phyloP scores from a whole-genome alignment of 35 echinoderm and acorn worm genomes.

The Acanthaster planci region DNA sequence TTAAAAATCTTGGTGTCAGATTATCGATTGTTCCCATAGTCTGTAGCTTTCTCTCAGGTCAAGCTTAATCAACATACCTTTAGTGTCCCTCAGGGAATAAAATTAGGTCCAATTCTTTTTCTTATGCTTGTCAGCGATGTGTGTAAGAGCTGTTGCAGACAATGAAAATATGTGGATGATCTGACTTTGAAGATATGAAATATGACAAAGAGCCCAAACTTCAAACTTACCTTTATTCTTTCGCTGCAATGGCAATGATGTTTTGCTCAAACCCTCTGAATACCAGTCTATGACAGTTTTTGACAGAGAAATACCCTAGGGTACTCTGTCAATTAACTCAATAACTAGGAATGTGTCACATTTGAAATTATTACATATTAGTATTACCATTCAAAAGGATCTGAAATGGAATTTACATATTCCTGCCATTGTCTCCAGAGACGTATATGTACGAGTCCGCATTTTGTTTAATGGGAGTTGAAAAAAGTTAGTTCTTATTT shows the following conservation, averaged over 20 bases:
- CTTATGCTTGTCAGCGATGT: slow-evolving; percentile 30
- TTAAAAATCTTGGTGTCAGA: background rate
- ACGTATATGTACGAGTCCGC: too few relatives aligned
- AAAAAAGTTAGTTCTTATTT: too few relatives aligned
- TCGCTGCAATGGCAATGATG: background rate
- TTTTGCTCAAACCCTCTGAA: background rate
- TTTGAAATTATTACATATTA: background rate
- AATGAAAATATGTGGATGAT: slow-evolving; percentile 35
- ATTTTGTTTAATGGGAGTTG: too few relatives aligned
- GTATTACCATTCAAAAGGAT: background rate
- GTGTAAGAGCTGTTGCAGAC: slow-evolving; percentile 6
- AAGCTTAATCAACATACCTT: background rate
- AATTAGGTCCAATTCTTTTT: slow-evolving; percentile 37
- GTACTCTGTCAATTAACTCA: background rate
- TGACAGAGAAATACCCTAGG: background rate
- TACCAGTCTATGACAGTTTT: background rate
- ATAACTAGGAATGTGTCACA: background rate
- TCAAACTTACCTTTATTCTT: background rate
- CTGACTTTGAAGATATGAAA: slow-evolving; percentile 28
- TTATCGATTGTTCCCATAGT: slow-evolving; percentile 7
- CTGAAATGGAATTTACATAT: background rate
- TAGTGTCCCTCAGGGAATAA: slow-evolving; percentile 31
- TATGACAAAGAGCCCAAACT: background rate
- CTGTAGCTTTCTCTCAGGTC: background rate
- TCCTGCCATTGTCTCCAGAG: background rate